These are phyloP conservation scores for Phymatocera aterrima DNA, from an alignment of 2,888 invertebrate species.

Conservation along the genomic window DNA sequence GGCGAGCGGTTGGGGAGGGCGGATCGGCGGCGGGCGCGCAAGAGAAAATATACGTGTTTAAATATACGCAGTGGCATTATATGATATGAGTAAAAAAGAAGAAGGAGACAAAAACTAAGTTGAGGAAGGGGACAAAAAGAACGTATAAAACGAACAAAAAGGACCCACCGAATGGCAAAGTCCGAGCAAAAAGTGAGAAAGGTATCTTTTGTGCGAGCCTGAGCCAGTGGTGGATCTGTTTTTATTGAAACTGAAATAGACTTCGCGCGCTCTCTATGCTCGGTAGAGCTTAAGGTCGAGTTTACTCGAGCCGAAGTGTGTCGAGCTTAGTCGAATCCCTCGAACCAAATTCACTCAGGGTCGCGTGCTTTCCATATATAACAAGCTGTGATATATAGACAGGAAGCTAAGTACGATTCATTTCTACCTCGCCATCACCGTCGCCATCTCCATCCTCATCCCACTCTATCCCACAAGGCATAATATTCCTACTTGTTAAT, in stretches of 20 bases:
- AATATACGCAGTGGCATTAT: background rate
- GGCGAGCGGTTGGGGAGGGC: too few relatives aligned
- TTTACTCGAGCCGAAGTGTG: background rate
- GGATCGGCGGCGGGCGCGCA: too few relatives aligned
- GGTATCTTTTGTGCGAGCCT: conserved; percentile 31
- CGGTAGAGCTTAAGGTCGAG: conserved; percentile 23
- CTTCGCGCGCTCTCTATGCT: conserved; percentile 6
- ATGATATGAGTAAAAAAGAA: background rate
- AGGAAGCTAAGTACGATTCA: conserved; percentile 25
- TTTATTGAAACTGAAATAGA: conserved; percentile 44
- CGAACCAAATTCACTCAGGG: conserved; percentile 19
- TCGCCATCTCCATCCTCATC: background rate
- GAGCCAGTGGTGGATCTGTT: conserved; percentile 25
- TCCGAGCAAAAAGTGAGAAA: conserved; percentile 9
- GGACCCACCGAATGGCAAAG: background rate
- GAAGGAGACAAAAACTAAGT: background rate
- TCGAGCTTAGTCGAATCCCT: conserved; percentile 34
- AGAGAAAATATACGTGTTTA: too few relatives aligned
- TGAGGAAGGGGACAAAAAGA: background rate
- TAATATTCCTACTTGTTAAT: conserved; percentile 10
- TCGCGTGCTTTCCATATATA: conserved; percentile 23
- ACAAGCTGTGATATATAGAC: conserved; percentile 19
- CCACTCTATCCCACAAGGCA: background rate
- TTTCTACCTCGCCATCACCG: too few relatives aligned
- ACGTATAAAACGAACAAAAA: conserved; percentile 13